phyloP scores from a whole-genome alignment of 2,797 vertebrate species.

The Sebastes steindachneri region DNA sequence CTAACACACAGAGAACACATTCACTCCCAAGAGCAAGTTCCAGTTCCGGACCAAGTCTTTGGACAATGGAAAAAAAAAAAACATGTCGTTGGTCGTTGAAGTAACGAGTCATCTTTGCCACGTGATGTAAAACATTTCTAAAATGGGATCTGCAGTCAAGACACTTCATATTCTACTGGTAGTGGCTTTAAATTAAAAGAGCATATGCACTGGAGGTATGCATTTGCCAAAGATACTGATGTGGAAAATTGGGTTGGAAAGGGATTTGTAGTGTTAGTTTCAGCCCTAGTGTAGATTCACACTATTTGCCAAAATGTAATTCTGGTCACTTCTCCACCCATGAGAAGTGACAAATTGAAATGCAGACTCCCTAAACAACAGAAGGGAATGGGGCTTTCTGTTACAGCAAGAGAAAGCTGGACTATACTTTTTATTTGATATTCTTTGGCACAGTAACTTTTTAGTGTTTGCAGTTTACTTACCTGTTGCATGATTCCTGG shows the following conservation, averaged over 20 bases:
- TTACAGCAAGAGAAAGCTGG: not conserved
- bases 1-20: not conserved
- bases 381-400: not conserved
- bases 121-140: not conserved
- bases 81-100: not conserved
- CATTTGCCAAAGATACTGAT: conserved; percentile 37
- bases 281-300: not conserved
- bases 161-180: not conserved
- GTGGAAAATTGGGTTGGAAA: conserved; percentile 49
- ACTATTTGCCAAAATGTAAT: conserved; percentile 28
- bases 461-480: not conserved
- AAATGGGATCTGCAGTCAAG: not conserved
- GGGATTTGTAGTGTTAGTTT: conserved; percentile 33
- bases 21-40: not conserved
- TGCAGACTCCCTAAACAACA: not conserved
- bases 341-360: conserved; percentile 34
- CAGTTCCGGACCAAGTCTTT: not conserved
- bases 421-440: not conserved
- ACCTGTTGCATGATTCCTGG: not conserved
- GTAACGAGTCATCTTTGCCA: conserved; percentile 17
- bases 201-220: conserved; percentile 6
- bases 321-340: conserved; percentile 19
- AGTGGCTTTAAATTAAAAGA: conserved; percentile 33
- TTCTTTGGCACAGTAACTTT: not conserved
- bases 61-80: not conserved